phyloP scores from a whole-genome alignment of 2,888 invertebrate species.

The Orthosia gracilis region DNA sequence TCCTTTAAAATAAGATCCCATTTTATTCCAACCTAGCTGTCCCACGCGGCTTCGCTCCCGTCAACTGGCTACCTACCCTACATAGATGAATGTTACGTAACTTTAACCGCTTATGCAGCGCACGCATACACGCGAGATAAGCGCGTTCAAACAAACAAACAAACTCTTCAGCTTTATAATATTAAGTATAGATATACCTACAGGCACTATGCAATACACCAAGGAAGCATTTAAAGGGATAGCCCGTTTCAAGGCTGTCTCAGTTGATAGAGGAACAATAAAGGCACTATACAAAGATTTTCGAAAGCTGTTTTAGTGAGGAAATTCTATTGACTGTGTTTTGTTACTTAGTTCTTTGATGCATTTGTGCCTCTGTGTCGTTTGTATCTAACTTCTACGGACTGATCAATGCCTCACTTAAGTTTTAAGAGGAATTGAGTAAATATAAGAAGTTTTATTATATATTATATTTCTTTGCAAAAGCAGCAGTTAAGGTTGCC shows the following conservation, averaged over 20 bases:
- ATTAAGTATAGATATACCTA: too few relatives aligned
- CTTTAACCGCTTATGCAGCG: too few relatives aligned
- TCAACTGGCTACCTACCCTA: too few relatives aligned
- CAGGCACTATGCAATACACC: not conserved
- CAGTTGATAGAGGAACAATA: not conserved
- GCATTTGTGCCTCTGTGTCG: not conserved
- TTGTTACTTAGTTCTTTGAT: not conserved
- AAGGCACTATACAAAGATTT: not conserved
- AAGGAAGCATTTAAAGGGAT: conserved; percentile 23
- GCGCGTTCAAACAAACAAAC: too few relatives aligned
- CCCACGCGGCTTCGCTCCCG: too few relatives aligned
- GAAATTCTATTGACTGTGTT: not conserved
- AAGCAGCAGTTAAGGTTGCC: not conserved
- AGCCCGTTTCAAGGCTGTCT: conserved; percentile 3
- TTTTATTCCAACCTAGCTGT: not conserved
- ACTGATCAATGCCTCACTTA: not conserved
- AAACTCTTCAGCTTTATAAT: too few relatives aligned
- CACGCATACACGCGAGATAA: too few relatives aligned
- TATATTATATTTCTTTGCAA: not conserved
- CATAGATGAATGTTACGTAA: too few relatives aligned
- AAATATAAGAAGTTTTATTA: not conserved
- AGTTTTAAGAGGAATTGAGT: not conserved
- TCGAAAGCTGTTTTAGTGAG: not conserved
- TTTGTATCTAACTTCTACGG: not conserved
- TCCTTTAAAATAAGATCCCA: not conserved